Base-by-base conservation (phyloP, 2,113 vertebrate genomes). In the Apistogramma diplotaenia region DNA sequence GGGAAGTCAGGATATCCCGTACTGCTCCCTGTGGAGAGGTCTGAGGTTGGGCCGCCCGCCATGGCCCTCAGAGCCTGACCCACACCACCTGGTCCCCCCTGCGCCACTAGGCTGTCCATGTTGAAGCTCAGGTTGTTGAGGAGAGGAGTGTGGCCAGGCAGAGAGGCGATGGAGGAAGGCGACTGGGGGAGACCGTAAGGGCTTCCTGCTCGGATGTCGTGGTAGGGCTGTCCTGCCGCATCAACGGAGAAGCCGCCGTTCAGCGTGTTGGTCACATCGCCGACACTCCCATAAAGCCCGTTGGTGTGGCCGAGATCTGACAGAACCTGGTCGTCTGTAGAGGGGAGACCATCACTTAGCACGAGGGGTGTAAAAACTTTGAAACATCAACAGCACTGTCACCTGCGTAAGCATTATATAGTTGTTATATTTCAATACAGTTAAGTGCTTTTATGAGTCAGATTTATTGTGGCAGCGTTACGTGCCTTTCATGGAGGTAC, bases 1-100 rank as follows among this genome's bases (percentile, higher is more conserved):
- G 98, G 98, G 94, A 99, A 99, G 96, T 99, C 98, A 13, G 98
- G 98, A 91, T 99, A 99, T 87, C 98, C 98, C 27, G 98, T 97
- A 90, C 98, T 99, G 96, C 98, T 99, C 29, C 97, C 98, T 9
- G 98, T 99, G 72, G 98, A 99, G 79, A 99, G 97, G 94, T 99
- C 98, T 75, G 98, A 99, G 89, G 96, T 99, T 58, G 98, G 98
- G 0, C 97, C 98, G 76, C 97, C 97, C 1, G 96, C 96, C 96
- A 98, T 97, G 91, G 96, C 96, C 92, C 98, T 96, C 92, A 98
- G 95, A 37, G 97, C 96, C 94, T 98, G 97, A 84, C 96, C 96
- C 57, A 96, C 96, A 10, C 96, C 96, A 10, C 96, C 97, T 59
- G 96, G 95, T 35, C 96, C 96, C 3, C 96, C 95, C 56, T 95